A percentile compares a stretch with the other conserved stretches of the same genome.
These are phyloP conservation scores for Glareola pratincola DNA, from an alignment of 2,113 vertebrate species.

Conservation along the genomic window DNA sequence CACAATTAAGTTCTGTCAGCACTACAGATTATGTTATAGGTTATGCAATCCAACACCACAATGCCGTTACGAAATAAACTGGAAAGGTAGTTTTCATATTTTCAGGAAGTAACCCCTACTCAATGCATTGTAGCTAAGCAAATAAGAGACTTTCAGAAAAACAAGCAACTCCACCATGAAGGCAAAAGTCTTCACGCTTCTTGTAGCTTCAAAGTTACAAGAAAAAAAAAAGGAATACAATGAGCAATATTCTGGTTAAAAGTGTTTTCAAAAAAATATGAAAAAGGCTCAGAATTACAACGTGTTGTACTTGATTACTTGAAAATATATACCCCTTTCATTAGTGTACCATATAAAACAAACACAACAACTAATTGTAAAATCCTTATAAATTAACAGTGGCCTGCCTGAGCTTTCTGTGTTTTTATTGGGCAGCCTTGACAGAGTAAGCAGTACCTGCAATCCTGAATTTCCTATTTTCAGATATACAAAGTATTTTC, in stretches of 20 bases:
- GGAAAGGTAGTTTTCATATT: background rate
- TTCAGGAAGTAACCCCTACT: background rate
- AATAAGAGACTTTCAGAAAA: background rate
- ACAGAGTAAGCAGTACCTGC: background rate
- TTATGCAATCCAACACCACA: background rate
- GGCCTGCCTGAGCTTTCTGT: background rate
- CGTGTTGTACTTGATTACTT: background rate
- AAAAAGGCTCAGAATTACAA: background rate
- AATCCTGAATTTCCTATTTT: background rate
- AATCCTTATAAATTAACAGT: background rate
- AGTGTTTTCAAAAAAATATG: background rate
- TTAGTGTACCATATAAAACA: background rate
- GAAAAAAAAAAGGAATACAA: background rate
- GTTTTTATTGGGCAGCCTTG: background rate
- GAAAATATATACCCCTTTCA: background rate
- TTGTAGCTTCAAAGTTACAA: background rate
- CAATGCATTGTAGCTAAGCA: background rate
- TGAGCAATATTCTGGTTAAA: background rate
- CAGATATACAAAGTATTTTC: background rate
- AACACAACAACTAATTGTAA: background rate
- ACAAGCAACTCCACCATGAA: background rate
- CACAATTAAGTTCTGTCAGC: background rate
- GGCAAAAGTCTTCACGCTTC: background rate
- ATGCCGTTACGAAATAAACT: background rate
- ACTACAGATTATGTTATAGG: background rate